phyloP scores from a whole-genome alignment of 1,140 invertebrate species.

The Radopholus similis region DNA sequence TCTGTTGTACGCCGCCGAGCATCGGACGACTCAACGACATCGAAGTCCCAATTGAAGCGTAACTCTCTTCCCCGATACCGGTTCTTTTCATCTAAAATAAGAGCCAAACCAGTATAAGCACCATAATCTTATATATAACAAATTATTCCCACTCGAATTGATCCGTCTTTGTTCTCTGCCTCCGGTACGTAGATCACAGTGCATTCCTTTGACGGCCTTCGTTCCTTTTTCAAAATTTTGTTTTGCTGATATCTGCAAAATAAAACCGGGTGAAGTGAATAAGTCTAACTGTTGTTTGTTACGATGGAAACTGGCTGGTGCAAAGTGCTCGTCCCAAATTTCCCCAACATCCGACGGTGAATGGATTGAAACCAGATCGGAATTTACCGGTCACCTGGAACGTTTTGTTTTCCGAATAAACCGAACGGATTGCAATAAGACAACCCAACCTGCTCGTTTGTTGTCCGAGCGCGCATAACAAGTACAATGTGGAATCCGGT shows the following conservation, averaged over 20 bases:
- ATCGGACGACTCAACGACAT: constrained; percentile 11
- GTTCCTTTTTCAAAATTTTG: constrained; percentile 16
- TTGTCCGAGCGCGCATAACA: constrained; percentile 94
- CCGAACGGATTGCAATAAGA: constrained; percentile 5
- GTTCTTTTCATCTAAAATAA: constrained; percentile 32
- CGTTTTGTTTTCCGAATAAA: not conserved
- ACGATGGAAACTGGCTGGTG: constrained; percentile 44
- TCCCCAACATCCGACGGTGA: constrained; percentile 46
- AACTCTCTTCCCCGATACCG: constrained; percentile 14
- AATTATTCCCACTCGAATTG: constrained; percentile 30
- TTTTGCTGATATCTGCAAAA: constrained; percentile 33
- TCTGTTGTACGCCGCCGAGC: constrained; percentile 1
- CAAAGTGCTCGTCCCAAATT: constrained; percentile 40
- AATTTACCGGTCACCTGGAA: constrained; percentile 59
- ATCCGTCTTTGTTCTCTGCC: constrained; percentile 36
- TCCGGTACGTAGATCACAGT: constrained; percentile 40
- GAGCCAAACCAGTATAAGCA: too few species aligned
- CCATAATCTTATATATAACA: not conserved
- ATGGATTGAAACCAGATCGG: constrained; percentile 57
- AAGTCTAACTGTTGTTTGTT: not conserved
- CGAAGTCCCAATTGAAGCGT: constrained; percentile 24
- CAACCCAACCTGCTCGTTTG: constrained; percentile 95
- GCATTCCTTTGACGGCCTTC: constrained; percentile 21
- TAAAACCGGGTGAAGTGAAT: constrained; percentile 4
- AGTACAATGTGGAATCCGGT: constrained; percentile 95